Percentiles rank a stretch among this genome's conserved stretches.
Evolutionary conservation across 1,140 invertebrate species (phyloP).

Genomic region (Metopolophium dirhodum): DNA sequence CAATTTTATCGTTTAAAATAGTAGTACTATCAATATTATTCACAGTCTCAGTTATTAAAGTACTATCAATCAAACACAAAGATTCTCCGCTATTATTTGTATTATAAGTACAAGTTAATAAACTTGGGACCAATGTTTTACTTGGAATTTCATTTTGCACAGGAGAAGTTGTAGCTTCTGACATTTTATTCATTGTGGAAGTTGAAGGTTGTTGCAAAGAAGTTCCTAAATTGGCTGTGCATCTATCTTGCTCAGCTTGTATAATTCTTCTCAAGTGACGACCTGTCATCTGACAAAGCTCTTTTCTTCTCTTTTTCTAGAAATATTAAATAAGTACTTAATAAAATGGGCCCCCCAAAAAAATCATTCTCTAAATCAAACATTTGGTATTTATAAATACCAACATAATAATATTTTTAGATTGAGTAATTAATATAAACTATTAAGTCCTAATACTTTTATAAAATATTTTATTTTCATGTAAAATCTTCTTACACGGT

Average conservation of each 20-base stretch:
- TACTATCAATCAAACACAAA: too few relatives aligned
- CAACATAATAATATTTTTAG: too few relatives aligned
- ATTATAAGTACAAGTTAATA: too few relatives aligned
- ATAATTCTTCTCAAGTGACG: conserved; percentile 26
- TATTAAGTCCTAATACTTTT: too few relatives aligned
- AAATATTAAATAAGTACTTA: background rate
- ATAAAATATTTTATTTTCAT: too few relatives aligned
- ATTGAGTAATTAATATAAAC: too few relatives aligned
- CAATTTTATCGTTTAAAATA: background rate
- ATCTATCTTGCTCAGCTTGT: background rate
- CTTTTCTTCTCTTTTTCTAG: conserved; percentile 24
- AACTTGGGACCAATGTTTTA: too few relatives aligned
- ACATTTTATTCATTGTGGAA: background rate
- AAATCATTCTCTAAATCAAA: too few relatives aligned
- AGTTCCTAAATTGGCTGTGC: background rate
- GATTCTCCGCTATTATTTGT: too few relatives aligned
- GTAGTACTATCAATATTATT: background rate
- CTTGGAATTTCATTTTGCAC: background rate
- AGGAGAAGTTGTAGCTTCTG: background rate
- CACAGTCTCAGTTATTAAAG: background rate
- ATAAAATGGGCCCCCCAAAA: too few relatives aligned
- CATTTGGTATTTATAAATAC: too few relatives aligned
- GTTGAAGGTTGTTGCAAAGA: background rate
- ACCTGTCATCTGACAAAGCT: conserved; percentile 1
- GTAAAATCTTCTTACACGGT: too few relatives aligned